A percentile compares a stretch with the other conserved stretches of the same genome.
These are phyloP conservation scores for Cichlasoma orientale DNA, from an alignment of 2,797 vertebrate genomes.

Conservation along the genomic window DNA sequence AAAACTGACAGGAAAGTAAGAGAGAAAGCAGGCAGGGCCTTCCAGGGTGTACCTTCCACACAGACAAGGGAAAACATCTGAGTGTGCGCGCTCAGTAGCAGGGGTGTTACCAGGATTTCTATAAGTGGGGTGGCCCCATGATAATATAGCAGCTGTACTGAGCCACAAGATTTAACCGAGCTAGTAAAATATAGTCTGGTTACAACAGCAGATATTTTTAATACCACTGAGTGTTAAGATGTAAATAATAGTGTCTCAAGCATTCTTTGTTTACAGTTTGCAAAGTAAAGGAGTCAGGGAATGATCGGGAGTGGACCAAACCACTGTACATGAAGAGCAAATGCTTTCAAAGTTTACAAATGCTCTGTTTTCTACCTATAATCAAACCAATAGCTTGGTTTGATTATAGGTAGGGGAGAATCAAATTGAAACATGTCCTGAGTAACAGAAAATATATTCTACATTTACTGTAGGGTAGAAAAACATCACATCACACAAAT, in stretches of 20 bases:
- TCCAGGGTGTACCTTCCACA: neutral
- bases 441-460: neutral
- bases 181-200: neutral
- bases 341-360: neutral
- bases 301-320: no score
- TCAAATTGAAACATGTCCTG: neutral
- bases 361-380: neutral
- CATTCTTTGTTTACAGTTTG: neutral
- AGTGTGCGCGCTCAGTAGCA: neutral
- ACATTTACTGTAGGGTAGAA: neutral
- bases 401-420: neutral
- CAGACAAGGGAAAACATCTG: neutral
- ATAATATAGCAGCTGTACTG: neutral
- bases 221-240: neutral
- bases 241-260: neutral
- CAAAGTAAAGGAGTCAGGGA: no score
- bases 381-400: no score
- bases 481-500: no score
- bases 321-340: neutral
- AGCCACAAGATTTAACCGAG: neutral
- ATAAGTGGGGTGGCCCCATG: neutral
- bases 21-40: no score
- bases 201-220: neutral
- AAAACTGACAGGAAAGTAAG: neutral
- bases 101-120: neutral